These are phyloP conservation scores for Tridacna crocea DNA, from an alignment of 2,888 invertebrate genomes.

Conservation along the genomic window DNA sequence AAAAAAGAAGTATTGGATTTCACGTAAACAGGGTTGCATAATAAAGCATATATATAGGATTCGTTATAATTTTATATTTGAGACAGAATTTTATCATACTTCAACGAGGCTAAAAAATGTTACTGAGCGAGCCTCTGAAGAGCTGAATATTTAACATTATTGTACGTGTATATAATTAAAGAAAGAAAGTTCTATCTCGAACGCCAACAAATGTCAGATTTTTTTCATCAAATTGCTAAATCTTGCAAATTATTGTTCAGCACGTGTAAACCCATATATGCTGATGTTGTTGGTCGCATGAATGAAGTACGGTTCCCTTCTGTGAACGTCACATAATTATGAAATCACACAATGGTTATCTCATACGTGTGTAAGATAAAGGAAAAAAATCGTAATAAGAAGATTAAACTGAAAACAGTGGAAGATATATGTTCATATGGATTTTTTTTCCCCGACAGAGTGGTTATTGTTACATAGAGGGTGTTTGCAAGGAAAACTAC, in stretches of 20 bases:
- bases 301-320: neutral
- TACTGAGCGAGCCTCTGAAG: too few species aligned
- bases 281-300: neutral
- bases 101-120: too few species aligned
- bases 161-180: too few species aligned
- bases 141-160: too few species aligned
- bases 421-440: neutral
- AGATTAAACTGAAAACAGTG: neutral
- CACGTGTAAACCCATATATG: neutral
- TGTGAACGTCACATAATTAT: neutral
- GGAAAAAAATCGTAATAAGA: neutral
- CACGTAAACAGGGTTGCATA: too few species aligned
- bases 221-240: too few species aligned
- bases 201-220: too few species aligned
- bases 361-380: neutral
- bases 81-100: too few species aligned
- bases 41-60: too few species aligned
- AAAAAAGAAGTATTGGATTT: neutral
- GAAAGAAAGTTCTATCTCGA: too few species aligned
- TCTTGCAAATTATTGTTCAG: neutral
- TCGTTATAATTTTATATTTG: too few species aligned
- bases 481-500: neutral
- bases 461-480: constrained; percentile 1
- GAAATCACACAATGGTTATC: neutral
- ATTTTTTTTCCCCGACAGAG: neutral